Conservation (phyloP, 2,797 vertebrate genomes). For the Naso thynnoides region DNA sequence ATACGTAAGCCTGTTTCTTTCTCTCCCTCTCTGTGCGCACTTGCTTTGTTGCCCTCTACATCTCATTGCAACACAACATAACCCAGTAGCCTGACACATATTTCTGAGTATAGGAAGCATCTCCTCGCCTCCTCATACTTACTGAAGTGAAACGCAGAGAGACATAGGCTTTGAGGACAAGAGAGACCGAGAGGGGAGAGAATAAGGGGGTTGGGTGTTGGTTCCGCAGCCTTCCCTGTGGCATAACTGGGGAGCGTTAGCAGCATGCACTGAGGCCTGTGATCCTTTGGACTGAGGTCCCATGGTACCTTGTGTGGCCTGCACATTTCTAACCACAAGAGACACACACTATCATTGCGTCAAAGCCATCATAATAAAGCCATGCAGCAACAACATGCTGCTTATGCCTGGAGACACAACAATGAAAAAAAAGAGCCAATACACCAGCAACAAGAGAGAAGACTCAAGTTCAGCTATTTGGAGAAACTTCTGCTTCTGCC, state of each 20-base stretch:
- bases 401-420: constrained; percentile 71
- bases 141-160: constrained; percentile 74
- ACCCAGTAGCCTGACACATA: constrained; percentile 78
- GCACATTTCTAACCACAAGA: constrained; percentile 71
- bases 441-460: constrained; percentile 57
- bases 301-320: constrained; percentile 78
- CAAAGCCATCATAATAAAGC: constrained; percentile 76
- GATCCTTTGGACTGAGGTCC: constrained; percentile 82
- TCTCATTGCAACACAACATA: constrained; percentile 69
- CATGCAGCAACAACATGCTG: constrained; percentile 46
- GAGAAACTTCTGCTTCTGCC: constrained; percentile 60
- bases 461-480: constrained; percentile 62
- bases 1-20: constrained; percentile 66
- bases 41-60: constrained; percentile 71
- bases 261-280: constrained; percentile 77
- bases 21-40: constrained; percentile 49
- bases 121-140: constrained; percentile 77
- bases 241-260: constrained; percentile 71
- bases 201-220: constrained; percentile 68
- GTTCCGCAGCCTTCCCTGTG: constrained; percentile 76
- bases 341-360: constrained; percentile 71
- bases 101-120: constrained; percentile 80
- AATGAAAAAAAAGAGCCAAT: constrained; percentile 60
- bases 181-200: constrained; percentile 62
- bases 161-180: constrained; percentile 79